phyloP scores from a whole-genome alignment of 2,113 vertebrate genomes.

The Brienomyrus longianalis region DNA sequence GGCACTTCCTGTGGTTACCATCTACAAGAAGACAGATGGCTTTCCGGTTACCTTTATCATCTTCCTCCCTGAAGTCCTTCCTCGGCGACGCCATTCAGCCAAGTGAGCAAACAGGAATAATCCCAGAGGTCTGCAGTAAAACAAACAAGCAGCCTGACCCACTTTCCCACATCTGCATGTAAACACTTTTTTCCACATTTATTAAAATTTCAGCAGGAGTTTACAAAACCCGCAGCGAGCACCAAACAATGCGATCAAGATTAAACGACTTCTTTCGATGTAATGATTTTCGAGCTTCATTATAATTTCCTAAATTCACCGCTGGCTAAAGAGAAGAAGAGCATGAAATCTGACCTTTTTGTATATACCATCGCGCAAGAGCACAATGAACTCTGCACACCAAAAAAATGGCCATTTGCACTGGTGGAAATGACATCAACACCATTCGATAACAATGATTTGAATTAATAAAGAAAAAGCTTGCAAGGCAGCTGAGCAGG shows the following conservation, averaged over 20 bases:
- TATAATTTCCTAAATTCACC: background rate
- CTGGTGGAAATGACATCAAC: background rate
- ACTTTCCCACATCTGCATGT: background rate
- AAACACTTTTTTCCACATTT: background rate
- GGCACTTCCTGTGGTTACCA: conserved; percentile 42
- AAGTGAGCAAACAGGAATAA: background rate
- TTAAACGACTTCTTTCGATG: background rate
- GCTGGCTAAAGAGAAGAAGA: background rate
- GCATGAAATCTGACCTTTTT: background rate
- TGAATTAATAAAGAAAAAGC: background rate
- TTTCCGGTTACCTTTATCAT: conserved; percentile 17
- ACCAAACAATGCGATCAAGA: background rate
- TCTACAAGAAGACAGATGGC: conserved; percentile 34
- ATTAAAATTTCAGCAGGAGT: background rate
- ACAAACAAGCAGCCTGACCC: background rate
- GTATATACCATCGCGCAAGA: background rate
- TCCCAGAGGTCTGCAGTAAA: background rate
- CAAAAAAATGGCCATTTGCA: background rate
- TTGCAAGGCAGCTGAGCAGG: background rate
- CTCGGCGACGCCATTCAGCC: background rate
- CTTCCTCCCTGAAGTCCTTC: background rate
- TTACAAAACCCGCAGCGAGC: background rate
- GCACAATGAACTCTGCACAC: background rate
- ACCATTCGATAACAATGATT: background rate
- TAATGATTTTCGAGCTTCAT: background rate